phyloP scores from a whole-genome alignment of 92 coral and sea anemone genomes.

The Diadumene lineata region DNA sequence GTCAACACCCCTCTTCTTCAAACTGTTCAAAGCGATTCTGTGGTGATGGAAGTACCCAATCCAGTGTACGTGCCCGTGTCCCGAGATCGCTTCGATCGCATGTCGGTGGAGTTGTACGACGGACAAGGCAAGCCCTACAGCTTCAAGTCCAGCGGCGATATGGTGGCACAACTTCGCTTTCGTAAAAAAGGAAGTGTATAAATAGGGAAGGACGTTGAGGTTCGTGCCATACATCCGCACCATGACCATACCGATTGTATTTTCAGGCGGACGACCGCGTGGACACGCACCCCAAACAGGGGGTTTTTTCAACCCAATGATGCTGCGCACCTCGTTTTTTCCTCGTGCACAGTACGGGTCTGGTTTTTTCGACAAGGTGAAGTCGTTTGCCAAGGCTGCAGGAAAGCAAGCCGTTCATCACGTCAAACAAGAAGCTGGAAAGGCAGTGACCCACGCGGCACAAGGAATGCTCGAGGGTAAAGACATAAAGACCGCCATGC shows the following conservation, averaged over 20 bases:
- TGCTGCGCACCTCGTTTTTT: too few species aligned
- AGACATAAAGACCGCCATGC: not conserved
- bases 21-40: not conserved
- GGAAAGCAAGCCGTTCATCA: not conserved
- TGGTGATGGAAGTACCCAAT: not conserved
- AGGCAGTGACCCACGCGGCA: not conserved
- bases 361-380: not conserved
- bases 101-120: not conserved
- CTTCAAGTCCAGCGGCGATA: not conserved
- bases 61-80: not conserved
- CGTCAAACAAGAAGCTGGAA: not conserved
- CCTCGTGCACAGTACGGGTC: not conserved
- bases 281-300: too few species aligned
- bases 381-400: not conserved
- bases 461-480: conserved; percentile 1
- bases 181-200: not conserved
- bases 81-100: not conserved
- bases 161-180: not conserved
- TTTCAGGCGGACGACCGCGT: not conserved
- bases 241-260: not conserved
- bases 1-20: not conserved
- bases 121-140: not conserved
- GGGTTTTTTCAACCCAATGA: too few species aligned
- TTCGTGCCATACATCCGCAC: not conserved
- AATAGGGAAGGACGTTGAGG: not conserved